A percentile compares a stretch with the other conserved stretches of the same genome.
phyloP scores from a whole-genome alignment of 2,113 vertebrate species.

The Oncorhynchus keta region DNA sequence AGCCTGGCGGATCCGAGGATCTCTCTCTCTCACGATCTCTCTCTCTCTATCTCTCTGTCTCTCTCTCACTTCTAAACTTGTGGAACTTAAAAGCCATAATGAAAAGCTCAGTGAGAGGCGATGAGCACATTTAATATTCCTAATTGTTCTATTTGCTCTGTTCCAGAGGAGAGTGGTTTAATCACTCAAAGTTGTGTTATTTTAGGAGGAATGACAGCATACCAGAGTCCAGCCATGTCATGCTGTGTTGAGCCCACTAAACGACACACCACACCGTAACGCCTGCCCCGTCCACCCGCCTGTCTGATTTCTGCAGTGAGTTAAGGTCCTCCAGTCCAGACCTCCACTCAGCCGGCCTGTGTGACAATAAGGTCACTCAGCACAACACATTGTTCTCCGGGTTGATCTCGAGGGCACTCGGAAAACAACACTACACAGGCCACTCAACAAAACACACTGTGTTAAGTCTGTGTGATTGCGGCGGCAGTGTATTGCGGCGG shows the following conservation, averaged over 20 bases:
- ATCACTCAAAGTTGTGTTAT: conserved; percentile 65
- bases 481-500: conserved; percentile 49
- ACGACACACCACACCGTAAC: too few relatives aligned
- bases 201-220: conserved; percentile 59
- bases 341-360: not conserved
- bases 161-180: conserved; percentile 57
- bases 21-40: not conserved
- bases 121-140: conserved; percentile 69
- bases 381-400: conserved; percentile 30
- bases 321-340: conserved; percentile 31
- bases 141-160: conserved; percentile 48
- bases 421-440: too few relatives aligned
- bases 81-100: not conserved
- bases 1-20: too few relatives aligned
- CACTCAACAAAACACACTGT: not conserved
- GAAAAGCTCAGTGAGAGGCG: conserved; percentile 44
- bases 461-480: not conserved
- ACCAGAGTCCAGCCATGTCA: conserved; percentile 47
- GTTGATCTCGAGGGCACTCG: conserved; percentile 42
- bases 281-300: too few relatives aligned
- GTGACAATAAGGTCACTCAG: conserved; percentile 53
- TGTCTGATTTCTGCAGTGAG: conserved; percentile 50
- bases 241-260: conserved; percentile 22
- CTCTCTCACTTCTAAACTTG: not conserved
- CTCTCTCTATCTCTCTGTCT: not conserved